phyloP scores from a whole-genome alignment of 2,797 vertebrate species.

The Scleropages formosus region DNA sequence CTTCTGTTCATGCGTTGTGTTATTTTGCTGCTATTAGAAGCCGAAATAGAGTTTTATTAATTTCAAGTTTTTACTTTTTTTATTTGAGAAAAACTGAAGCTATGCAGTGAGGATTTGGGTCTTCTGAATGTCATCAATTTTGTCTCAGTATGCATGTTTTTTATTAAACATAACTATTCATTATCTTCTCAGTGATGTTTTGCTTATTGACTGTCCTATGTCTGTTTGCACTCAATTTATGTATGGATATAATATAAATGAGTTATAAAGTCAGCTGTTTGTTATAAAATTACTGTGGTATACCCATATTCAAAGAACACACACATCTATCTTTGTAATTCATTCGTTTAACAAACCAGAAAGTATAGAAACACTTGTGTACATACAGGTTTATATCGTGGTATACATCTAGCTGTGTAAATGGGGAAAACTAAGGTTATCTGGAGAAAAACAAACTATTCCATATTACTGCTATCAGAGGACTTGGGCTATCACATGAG shows the following conservation, averaged over 20 bases:
- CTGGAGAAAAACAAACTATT: no score
- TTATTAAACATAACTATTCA: slow-evolving; percentile 3
- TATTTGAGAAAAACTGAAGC: background rate
- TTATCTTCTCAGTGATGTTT: background rate
- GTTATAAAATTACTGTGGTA: background rate
- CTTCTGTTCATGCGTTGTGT: background rate
- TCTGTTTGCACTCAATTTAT: background rate
- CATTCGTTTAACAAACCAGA: no score
- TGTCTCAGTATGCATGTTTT: slow-evolving; percentile 7
- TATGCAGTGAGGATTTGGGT: background rate
- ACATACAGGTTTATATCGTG: no score
- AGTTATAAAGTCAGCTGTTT: background rate
- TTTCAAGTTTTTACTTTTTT: background rate
- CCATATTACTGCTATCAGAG: no score
- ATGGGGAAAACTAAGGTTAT: no score
- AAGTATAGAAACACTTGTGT: no score
- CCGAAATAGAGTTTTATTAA: background rate
- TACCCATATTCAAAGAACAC: background rate
- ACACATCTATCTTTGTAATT: no score
- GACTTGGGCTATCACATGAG: no score
- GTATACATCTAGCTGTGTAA: no score
- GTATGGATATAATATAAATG: background rate
- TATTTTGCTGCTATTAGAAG: slow-evolving; percentile 7
- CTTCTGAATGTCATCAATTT: background rate
- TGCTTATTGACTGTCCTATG: background rate